Percentiles rank a stretch among this genome's conserved stretches.
phyloP scores from a whole-genome alignment of 2,113 vertebrate genomes.

The Amphiprion ocellaris region DNA sequence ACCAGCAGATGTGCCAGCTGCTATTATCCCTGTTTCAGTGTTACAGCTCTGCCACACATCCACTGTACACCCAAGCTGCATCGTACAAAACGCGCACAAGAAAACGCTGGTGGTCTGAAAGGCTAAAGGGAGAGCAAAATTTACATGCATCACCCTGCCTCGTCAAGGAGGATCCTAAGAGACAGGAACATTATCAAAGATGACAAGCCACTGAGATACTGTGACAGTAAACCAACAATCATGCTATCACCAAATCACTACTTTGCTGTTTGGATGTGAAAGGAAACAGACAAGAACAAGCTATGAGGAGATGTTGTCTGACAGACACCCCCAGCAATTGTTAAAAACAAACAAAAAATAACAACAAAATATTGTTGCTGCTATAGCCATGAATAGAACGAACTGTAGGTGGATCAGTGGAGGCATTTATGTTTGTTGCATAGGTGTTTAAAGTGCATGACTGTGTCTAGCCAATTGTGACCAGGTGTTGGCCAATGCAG shows the following conservation, averaged over 20 bases:
- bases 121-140: neutral
- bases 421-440: conserved; percentile 4
- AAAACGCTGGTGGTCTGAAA: conserved; percentile 4
- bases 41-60: neutral
- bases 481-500: conserved; percentile 33
- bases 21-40: conserved; percentile 32
- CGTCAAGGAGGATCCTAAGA: conserved; percentile 10
- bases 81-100: neutral
- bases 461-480: conserved; percentile 38
- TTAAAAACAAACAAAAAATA: neutral
- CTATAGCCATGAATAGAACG: neutral
- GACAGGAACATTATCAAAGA: neutral
- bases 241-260: conserved; percentile 10
- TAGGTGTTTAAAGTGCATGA: conserved; percentile 3
- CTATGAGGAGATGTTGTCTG: conserved; percentile 5
- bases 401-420: conserved; percentile 6
- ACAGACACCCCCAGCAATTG: conserved; percentile 10
- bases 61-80: conserved; percentile 4
- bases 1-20: conserved; percentile 19
- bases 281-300: neutral
- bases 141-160: neutral
- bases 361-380: conserved; percentile 15
- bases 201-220: conserved; percentile 8
- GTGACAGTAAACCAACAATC: neutral
- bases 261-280: conserved; percentile 12